Percentiles rank a stretch among this genome's conserved stretches.
phyloP scores from a whole-genome alignment of 2,113 vertebrate species.

The Accipiter cooperii region DNA sequence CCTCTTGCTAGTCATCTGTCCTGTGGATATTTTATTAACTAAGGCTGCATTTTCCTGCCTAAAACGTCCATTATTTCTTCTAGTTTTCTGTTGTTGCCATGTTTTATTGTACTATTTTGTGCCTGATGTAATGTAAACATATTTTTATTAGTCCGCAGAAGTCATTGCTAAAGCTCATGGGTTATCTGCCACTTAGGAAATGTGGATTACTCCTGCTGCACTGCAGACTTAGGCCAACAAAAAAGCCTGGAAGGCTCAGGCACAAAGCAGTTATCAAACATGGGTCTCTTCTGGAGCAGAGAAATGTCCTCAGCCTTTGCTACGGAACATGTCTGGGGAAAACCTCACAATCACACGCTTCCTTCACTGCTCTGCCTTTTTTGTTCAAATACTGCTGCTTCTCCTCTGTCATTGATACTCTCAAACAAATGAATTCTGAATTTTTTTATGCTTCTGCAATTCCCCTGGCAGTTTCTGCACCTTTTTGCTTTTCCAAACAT shows the following conservation, averaged over 20 bases:
- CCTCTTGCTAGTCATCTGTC: background rate
- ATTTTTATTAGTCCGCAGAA: background rate
- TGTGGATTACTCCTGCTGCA: background rate
- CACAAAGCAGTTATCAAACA: background rate
- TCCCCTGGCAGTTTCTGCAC: background rate
- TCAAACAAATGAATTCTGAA: background rate
- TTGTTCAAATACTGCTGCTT: background rate
- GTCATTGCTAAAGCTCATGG: background rate
- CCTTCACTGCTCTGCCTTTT: background rate
- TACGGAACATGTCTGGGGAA: background rate
- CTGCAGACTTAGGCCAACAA: background rate
- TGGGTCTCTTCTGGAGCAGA: background rate
- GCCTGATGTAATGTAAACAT: background rate
- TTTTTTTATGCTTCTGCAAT: background rate
- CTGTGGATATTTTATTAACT: background rate
- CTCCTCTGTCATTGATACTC: background rate
- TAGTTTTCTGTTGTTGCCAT: background rate
- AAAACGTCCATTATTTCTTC: background rate
- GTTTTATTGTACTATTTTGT: background rate
- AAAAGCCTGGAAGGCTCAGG: background rate
- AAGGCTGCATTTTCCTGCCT: background rate
- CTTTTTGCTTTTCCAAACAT: background rate
- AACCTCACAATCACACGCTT: rapidly evolving
- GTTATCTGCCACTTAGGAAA: background rate
- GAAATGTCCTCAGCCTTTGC: background rate